Base-by-base conservation (phyloP, 2,113 vertebrate genomes). In the Petromus typicus region DNA sequence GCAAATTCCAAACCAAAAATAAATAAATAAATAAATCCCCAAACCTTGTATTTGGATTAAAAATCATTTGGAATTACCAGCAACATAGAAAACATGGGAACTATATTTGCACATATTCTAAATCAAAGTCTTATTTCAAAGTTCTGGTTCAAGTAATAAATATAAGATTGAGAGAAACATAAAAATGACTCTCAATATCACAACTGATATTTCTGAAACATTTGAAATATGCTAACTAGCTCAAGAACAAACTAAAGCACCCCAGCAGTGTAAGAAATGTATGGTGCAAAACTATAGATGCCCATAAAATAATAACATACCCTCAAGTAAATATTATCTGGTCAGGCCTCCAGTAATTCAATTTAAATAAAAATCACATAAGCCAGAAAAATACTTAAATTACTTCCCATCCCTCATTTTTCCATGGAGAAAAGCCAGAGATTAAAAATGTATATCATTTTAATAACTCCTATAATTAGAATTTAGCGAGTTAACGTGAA, bases 51-150 rank as follows among this genome's bases (percentile, higher is more conserved):
- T 93, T 95, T 89, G 32, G 51, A 93, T 89, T 91, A 80, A 59
- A 94, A 96, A 43, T 59, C n/a, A 94, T 81, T 95, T 95, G 59
- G 80, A 83, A 76, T 95, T 83, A 96, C 84, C 84, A 78, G 79
- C 40, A 94, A 71, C 25, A 73, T 13, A 89, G 43, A 86, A 95
- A 86, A 94, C 69, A 90, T 37, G 34, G 37, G 23, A 91, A 79
- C 23, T 93, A 13, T 75, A 92, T 64, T 67, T 83, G 23, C 10
- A 59, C 2, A n/a, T 88, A 94, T 80, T 83, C 63, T 96, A 94
- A 91, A 95, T 84, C 69, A 89, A 96, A 84, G 43, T 18, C 78
- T 95, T 67, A 84, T 64, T 95, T 93, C 59, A 85, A 43, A 86
- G 92, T 84, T 95, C 85, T 86, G 43, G 63, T 86, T 69, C 63